These are phyloP conservation scores for Pachydiplax longipennis DNA, from an alignment of 2,888 invertebrate genomes.

Conservation along the genomic window DNA sequence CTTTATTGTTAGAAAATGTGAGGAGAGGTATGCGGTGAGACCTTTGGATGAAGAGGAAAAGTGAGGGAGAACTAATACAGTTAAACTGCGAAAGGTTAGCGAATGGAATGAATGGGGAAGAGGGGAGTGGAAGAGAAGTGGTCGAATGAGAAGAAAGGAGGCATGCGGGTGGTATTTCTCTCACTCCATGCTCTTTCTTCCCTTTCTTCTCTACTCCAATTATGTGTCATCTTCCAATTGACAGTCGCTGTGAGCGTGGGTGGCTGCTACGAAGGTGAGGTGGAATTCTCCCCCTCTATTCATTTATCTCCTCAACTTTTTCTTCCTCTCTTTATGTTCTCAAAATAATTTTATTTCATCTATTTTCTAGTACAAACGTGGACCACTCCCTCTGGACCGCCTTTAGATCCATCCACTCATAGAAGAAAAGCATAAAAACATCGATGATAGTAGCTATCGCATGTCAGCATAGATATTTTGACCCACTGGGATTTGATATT, in stretches of 20 bases:
- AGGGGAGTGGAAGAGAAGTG: background rate
- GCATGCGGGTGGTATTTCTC: background rate
- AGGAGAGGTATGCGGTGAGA: too few relatives aligned
- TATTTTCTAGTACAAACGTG: too few relatives aligned
- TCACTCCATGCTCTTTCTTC: background rate
- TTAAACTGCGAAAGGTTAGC: background rate
- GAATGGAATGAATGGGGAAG: background rate
- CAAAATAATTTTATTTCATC: too few relatives aligned
- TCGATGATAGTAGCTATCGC: too few relatives aligned
- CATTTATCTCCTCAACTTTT: background rate
- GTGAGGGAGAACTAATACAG: background rate
- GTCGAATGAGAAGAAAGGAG: background rate
- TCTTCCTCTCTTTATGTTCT: background rate
- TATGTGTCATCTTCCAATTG: conserved; percentile 1
- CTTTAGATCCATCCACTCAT: too few relatives aligned
- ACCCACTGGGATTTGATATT: too few relatives aligned
- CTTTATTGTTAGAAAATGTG: too few relatives aligned
- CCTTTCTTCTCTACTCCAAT: background rate
- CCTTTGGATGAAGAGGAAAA: too few relatives aligned
- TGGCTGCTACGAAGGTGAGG: background rate
- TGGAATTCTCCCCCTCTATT: background rate
- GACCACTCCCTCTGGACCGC: too few relatives aligned
- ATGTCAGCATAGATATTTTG: too few relatives aligned
- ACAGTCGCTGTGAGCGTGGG: background rate
- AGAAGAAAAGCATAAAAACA: too few relatives aligned